Evolutionary conservation across 2,797 vertebrate species (phyloP).

Genomic region (Odontamblyopus rebecca): DNA sequence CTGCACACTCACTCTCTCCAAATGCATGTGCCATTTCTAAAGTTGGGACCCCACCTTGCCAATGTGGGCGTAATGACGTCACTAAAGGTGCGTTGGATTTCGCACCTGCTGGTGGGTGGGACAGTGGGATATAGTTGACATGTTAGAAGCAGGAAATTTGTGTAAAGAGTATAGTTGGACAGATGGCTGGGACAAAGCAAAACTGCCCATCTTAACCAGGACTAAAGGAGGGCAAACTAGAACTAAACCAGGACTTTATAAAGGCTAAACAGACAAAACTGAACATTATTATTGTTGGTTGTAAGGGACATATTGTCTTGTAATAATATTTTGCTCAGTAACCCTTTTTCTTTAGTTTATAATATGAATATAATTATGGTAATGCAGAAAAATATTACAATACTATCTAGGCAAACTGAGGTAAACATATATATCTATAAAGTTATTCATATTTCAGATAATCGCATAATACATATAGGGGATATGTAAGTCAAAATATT

Average conservation of each 20-base stretch:
- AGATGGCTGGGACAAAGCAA: background rate
- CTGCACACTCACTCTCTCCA: background rate
- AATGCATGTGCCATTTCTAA: background rate
- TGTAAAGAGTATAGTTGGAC: background rate
- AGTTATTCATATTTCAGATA: too few species aligned
- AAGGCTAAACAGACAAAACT: background rate
- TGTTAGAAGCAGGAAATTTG: background rate
- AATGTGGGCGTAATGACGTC: constrained; percentile 1
- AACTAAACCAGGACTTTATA: background rate
- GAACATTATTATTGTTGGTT: background rate
- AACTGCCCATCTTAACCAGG: background rate
- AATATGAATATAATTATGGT: background rate
- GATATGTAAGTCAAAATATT: too few species aligned
- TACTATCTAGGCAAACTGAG: too few species aligned
- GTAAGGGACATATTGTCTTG: too few species aligned
- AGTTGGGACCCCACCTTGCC: constrained; percentile 6
- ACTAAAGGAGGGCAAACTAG: background rate
- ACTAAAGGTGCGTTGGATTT: constrained; percentile 3
- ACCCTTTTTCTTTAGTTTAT: too few species aligned
- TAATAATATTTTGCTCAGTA: too few species aligned
- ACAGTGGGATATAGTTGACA: background rate
- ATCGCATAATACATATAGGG: too few species aligned
- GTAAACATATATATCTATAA: too few species aligned
- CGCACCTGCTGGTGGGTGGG: constrained; percentile 5
- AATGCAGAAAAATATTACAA: too few species aligned